Conservation (phyloP, 2,113 vertebrate species). For the Leptocoma aspasia region DNA sequence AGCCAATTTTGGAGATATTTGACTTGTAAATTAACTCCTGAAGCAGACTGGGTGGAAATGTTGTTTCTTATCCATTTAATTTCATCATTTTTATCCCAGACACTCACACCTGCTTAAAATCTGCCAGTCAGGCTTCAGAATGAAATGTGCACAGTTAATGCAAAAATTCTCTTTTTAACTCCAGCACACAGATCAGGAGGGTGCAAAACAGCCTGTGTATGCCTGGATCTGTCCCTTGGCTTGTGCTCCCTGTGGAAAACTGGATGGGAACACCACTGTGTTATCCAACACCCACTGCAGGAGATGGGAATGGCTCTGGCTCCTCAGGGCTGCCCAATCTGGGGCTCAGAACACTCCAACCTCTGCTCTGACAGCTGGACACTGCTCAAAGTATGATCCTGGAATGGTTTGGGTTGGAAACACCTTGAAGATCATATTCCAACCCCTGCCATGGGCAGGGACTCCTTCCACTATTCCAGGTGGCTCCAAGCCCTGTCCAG, state of each 20-base stretch:
- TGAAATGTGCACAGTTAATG: background rate
- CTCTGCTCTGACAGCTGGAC: background rate
- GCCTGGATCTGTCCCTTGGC: background rate
- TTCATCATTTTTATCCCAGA: background rate
- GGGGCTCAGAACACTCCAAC: background rate
- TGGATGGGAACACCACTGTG: fast-evolving
- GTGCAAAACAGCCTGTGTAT: background rate
- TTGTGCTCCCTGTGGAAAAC: fast-evolving
- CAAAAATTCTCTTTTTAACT: background rate
- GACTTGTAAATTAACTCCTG: background rate
- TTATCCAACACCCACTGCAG: fast-evolving
- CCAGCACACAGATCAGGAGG: background rate
- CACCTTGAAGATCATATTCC: background rate
- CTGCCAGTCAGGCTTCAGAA: background rate
- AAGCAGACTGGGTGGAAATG: background rate
- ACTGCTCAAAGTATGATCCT: background rate
- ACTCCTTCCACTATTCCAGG: fast-evolving
- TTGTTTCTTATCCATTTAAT: background rate
- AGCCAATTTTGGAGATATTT: background rate
- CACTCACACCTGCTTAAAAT: background rate
- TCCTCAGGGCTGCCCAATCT: fast-evolving
- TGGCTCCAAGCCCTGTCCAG: fast-evolving
- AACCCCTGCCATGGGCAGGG: background rate
- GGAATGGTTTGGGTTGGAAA: background rate
- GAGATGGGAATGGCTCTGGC: background rate